Evolutionary conservation across 2,888 invertebrate genomes (phyloP).

Genomic region (Apodemia mormo): DNA sequence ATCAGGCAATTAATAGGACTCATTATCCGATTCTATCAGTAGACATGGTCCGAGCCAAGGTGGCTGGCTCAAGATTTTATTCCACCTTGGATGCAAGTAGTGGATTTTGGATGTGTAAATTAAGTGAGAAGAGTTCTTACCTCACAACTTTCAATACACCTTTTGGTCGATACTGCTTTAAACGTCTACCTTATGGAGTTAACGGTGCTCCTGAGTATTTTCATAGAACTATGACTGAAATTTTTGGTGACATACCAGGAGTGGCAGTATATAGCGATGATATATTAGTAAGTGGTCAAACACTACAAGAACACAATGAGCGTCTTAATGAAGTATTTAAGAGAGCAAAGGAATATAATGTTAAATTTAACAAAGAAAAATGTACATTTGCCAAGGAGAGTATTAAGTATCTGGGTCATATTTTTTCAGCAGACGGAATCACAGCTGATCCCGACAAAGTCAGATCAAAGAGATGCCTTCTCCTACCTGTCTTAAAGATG

Average conservation of each 20-base stretch:
- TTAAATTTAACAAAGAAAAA: constrained; percentile 35
- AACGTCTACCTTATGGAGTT: constrained; percentile 33
- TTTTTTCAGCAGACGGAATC: constrained; percentile 21
- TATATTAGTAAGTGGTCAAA: constrained; percentile 26
- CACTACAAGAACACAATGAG: constrained; percentile 27
- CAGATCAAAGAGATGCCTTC: constrained; percentile 31
- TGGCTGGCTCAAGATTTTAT: constrained; percentile 31
- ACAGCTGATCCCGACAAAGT: constrained; percentile 32
- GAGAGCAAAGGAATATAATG: constrained; percentile 29
- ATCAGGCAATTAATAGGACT: constrained; percentile 31
- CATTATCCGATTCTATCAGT: constrained; percentile 35
- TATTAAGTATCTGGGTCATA: constrained; percentile 33
- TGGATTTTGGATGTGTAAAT: constrained; percentile 34
- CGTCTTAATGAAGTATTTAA: constrained; percentile 26
- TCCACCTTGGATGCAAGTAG: constrained; percentile 34
- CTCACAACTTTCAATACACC: constrained; percentile 20
- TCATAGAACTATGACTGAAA: constrained; percentile 34
- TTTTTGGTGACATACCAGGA: constrained; percentile 31
- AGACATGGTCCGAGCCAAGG: constrained; percentile 25
- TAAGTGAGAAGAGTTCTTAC: constrained; percentile 17
- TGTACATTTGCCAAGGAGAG: constrained; percentile 30
- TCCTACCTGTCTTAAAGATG: constrained; percentile 24
- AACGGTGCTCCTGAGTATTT: constrained; percentile 33
- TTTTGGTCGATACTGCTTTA: constrained; percentile 33
- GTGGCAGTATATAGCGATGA: constrained; percentile 30